Conservation (phyloP, 2,113 vertebrate species). For the Bostrychus sinensis region DNA sequence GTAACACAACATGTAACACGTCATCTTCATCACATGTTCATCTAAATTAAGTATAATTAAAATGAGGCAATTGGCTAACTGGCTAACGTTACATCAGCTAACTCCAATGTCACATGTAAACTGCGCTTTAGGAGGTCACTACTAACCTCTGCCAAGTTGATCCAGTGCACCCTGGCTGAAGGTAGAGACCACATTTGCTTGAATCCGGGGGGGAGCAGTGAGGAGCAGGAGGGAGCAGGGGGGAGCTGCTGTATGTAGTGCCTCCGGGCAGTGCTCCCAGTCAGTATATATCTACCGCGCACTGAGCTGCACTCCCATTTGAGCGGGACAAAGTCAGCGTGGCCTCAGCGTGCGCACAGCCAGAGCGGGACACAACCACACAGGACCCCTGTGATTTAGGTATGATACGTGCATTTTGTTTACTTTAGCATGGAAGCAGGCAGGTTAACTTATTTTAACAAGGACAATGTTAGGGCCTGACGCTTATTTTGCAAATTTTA, state of each 20-base stretch:
- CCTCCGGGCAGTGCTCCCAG: conserved; percentile 76
- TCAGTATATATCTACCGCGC: conserved; percentile 78
- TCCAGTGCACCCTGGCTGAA: conserved; percentile 60
- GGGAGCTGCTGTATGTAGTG: conserved; percentile 69
- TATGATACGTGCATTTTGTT: conserved; percentile 27
- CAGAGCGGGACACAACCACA: conserved; percentile 26
- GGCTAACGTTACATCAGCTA: neutral
- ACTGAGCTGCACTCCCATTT: conserved; percentile 68
- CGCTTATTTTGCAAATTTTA: neutral
- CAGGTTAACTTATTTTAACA: neutral
- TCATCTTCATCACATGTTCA: too few relatives aligned
- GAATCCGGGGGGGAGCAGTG: conserved; percentile 31
- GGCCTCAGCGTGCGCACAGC: conserved; percentile 61
- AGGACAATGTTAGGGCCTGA: neutral
- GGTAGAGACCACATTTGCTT: conserved; percentile 66
- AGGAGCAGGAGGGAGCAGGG: conserved; percentile 12
- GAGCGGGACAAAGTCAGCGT: conserved; percentile 62
- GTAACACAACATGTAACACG: too few relatives aligned
- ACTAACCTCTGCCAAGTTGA: conserved; percentile 46
- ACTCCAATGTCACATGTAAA: neutral
- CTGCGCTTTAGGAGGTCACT: neutral
- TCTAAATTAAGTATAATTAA: too few relatives aligned
- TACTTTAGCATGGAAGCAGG: neutral
- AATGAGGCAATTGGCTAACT: neutral
- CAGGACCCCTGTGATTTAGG: conserved; percentile 15